Base-by-base conservation (phyloP, 2,797 vertebrate species). In the Crossoptilon crossoptilon region DNA sequence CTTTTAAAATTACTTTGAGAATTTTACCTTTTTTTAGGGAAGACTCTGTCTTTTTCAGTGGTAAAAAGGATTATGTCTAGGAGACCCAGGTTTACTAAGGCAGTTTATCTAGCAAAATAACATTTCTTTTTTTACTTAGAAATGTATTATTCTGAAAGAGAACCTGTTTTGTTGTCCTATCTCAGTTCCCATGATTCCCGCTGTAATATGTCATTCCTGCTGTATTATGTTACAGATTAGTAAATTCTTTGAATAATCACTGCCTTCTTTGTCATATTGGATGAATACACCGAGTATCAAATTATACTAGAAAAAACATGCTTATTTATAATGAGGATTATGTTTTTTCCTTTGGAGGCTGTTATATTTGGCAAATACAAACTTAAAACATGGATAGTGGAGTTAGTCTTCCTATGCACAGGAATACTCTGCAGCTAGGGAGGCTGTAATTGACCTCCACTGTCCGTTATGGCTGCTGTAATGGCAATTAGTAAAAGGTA, bases 221-320 rank as follows among this genome's bases (percentile, higher is more conserved):
- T 37, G 37, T 37, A 11, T 37, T 37, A 37, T 11, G 4, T 37
- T 87, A 5, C 33, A 23, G 87, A 26, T 66, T 78, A 66, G 85
- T 91, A 60, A 84, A 27, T 7, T 3, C 87, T 72, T 27, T 31
- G 49, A 77, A n/a, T 91, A 37, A 89, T 89, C n/a, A 26, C 70
- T 76, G 29, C 14, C 19, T 66, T 43, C 33, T 64, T 56, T 78
- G 19, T 14, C 53, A 46, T 88, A 86, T 51, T 87, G 63, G 43
- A 23, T 1, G 35, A 78, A 56, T 55, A 17, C 63, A 91, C 59
- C n/a, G 90, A 33, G 43, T 24, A 33, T 48, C 26, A 51, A 81
- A 68, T 90, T 66, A 26, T 60, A 5, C 39, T 89, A 43, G 39
- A 55, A 77, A 71, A 71, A 94, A 87, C 14, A 12, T 68, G 1